phyloP scores from a whole-genome alignment of 1,140 invertebrate species.

The Tyrophagus putrescentiae region DNA sequence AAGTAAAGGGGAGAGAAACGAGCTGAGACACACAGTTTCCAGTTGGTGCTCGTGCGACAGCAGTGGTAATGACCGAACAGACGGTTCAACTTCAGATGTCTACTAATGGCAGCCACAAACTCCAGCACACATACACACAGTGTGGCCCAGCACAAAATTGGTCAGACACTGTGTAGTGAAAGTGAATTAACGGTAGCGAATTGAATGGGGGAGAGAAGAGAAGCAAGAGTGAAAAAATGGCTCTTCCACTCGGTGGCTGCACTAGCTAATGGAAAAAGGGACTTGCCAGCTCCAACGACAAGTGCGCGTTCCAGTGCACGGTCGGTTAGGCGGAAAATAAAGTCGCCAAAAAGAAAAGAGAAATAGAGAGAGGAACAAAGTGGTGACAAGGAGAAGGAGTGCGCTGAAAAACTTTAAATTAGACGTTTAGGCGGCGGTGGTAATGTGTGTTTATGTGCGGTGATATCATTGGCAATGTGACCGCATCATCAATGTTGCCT shows the following conservation, averaged over 20 bases:
- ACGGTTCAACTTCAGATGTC: not conserved
- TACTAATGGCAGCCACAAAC: slow-evolving; percentile 2
- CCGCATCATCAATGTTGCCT: too few relatives aligned
- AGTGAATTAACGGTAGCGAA: not conserved
- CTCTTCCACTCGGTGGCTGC: too few relatives aligned
- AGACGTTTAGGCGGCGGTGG: too few relatives aligned
- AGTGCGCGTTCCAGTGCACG: not conserved
- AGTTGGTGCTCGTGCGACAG: too few relatives aligned
- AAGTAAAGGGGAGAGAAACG: too few relatives aligned
- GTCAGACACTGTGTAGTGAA: too few relatives aligned
- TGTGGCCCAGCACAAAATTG: not conserved
- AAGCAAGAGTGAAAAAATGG: not conserved
- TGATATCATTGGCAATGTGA: too few relatives aligned
- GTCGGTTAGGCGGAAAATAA: slow-evolving; percentile 13
- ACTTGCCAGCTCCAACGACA: too few relatives aligned
- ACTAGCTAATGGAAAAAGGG: too few relatives aligned
- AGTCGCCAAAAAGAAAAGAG: not conserved
- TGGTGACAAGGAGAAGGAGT: not conserved
- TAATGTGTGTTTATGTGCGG: too few relatives aligned
- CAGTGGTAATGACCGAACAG: not conserved
- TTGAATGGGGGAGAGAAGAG: not conserved
- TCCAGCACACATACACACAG: not conserved
- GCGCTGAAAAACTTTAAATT: too few relatives aligned
- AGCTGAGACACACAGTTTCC: too few relatives aligned
- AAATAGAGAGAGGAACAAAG: not conserved